Evolutionary conservation across 2,797 vertebrate genomes (phyloP), one percentile per base, ranked within the genome.

Genomic region (Anisognathus igniventris): DNA sequence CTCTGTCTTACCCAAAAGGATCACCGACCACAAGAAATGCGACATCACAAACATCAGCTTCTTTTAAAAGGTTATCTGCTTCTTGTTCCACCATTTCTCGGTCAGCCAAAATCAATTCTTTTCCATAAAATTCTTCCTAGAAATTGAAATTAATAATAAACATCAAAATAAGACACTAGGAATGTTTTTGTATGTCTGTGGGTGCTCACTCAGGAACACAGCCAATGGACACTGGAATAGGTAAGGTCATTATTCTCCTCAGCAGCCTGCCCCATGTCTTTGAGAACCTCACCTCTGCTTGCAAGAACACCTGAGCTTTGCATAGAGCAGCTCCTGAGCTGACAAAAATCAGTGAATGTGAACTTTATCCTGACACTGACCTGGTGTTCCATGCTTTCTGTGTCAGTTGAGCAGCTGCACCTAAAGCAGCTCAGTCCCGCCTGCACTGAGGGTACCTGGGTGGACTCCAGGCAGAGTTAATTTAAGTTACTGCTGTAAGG

Each of bases 1-100:
- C 57, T 82, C 66, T 70, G 22, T 90, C 98, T 98, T 98, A 99
- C 99, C 99, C 99, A 77, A 99, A 99, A 12, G 99, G 99, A 97
- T 99, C 99, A 5, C 99, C 99, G 93, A 99, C 99, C 79, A 99
- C 99, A 86, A 99, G 98, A 93, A 99, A 99, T 2, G 98, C 99
- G 10, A 99, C 98, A 48, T 99, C 99, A 48, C 82, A 97, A 48
- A 95, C 92, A 73, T 98, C 98, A 5, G 99, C 99, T 45, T 98
- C 98, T 82, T 98, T 98, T 78, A 99, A 98, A 97, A 99, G 99
- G 92, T 97, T 97, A 37, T 99, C 98, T 7, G 99, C 98, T 72
- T 98, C 98, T 97, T 99, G 99, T 82, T 99, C 99, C 79, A 99
- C 99, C 77, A 97, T 98, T 75, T 99, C 99, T 93, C 99, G 96